A percentile compares a stretch with the other conserved stretches of the same genome.
Evolutionary conservation across 1,140 invertebrate genomes (phyloP).

Genomic region (Polyergus mexicanus): DNA sequence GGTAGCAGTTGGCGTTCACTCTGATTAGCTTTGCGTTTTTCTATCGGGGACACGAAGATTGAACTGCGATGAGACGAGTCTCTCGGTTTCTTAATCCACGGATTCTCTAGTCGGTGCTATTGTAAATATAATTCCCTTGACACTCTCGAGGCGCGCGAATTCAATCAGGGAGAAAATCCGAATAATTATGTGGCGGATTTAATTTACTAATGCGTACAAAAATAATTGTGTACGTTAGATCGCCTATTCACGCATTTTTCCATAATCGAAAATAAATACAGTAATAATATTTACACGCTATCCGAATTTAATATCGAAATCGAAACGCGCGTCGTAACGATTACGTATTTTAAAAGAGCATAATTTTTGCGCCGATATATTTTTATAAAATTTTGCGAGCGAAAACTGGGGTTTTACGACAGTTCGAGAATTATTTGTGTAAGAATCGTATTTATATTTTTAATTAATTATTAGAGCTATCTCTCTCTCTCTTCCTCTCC

Average conservation of each 20-base stretch:
- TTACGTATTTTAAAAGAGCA: background rate
- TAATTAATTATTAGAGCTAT: slow-evolving; percentile 2
- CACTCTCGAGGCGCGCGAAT: too few relatives aligned
- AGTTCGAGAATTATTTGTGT: background rate
- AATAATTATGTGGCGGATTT: too few relatives aligned
- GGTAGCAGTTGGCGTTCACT: background rate
- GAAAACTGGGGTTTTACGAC: background rate
- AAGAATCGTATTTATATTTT: background rate
- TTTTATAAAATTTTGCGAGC: background rate
- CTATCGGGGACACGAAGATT: too few relatives aligned
- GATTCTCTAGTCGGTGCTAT: too few relatives aligned
- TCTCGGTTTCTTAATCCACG: too few relatives aligned
- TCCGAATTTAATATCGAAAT: background rate
- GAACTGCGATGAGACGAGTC: background rate
- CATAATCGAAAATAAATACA: too few relatives aligned
- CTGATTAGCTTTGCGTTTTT: slow-evolving; percentile 10
- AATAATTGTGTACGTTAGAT: too few relatives aligned
- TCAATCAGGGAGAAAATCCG: too few relatives aligned
- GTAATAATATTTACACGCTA: too few relatives aligned
- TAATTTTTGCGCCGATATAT: background rate
- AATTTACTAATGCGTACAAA: too few relatives aligned
- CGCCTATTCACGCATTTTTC: too few relatives aligned
- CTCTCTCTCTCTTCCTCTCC: background rate
- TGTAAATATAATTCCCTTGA: too few relatives aligned
- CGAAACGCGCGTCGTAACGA: background rate